Evolutionary conservation across 1,140 invertebrate genomes (phyloP).

Genomic region (Aricia agestis): DNA sequence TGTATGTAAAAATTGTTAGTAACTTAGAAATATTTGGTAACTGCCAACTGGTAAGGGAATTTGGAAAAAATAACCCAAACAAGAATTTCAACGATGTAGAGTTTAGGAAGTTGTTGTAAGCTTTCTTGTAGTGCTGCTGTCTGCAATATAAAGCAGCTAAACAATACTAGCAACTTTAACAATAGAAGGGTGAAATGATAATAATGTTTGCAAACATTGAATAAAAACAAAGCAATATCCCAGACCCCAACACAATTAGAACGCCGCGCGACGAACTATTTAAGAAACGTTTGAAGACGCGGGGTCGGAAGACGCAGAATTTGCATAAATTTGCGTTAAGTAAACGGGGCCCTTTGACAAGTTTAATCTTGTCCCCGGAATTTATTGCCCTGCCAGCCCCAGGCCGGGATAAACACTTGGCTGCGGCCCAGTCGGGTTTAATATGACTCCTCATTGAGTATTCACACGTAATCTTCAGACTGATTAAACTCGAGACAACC

Average conservation of each 20-base stretch:
- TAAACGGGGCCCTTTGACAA: conserved; percentile 72
- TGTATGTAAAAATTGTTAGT: too few species aligned
- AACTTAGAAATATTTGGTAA: too few species aligned
- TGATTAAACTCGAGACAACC: background rate
- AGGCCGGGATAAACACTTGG: conserved; percentile 61
- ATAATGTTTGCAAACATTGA: background rate
- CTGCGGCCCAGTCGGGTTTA: conserved; percentile 37
- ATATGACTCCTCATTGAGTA: conserved; percentile 14
- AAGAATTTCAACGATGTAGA: too few species aligned
- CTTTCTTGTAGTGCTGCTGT: too few species aligned
- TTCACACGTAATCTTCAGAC: conserved; percentile 2
- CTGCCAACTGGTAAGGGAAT: too few species aligned
- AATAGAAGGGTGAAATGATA: background rate
- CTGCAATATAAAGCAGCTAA: too few species aligned
- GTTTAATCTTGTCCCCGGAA: conserved; percentile 73
- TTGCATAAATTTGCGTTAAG: conserved; percentile 75
- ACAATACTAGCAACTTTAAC: too few species aligned
- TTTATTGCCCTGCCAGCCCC: conserved; percentile 65
- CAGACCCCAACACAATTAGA: conserved; percentile 3
- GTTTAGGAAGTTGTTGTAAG: too few species aligned
- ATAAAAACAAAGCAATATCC: conserved; percentile 10
- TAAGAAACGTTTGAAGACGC: conserved; percentile 48
- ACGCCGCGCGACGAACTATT: conserved; percentile 29
- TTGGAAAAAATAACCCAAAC: too few species aligned
- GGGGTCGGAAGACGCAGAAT: conserved; percentile 56